Evolutionary conservation across 2,888 invertebrate species (phyloP), one percentile per base, ranked within the genome.

Genomic region (Escarpia spicata): DNA sequence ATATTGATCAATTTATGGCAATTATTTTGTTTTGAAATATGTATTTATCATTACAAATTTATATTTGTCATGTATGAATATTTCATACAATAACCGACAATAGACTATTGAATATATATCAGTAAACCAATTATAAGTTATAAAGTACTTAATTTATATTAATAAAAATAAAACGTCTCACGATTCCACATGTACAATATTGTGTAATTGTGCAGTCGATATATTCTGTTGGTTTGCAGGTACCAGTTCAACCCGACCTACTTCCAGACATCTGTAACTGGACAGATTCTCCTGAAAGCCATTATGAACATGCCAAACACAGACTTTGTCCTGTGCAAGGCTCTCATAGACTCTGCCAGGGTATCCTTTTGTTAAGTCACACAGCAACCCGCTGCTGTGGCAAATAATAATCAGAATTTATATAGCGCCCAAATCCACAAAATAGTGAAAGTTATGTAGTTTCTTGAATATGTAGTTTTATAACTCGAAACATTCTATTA

Each of bases 311-410:
- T 99, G 95, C 99, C 99, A 0, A 99, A 99, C 96, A 98, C 99
- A 12, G 99, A 99, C 97, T 99, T 99, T 96, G 98, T 99, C 91
- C 97, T 99, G 94, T 99, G 99, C 97, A 99, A 99, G 97, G 99
- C 99, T 96, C 97, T 99, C 93, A 97, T 99, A 93, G 98, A 98
- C 94, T 98, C 98, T 93, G 97, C 97, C 95, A 97, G 95, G 92
- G 96, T 96, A 95, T 95, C 94, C 92, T 93, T 91, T 93, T 91
- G 44, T 43, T n/a, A 9, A 31, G 44, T 92, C 0, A 92, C 26
- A 6, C 26, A 75, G 75, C 26, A 26, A 19, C 75, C 15, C 3
- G 75, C 19, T 9, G 52, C 52, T 52, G 52, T 52, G 52, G 9
- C 52, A 52, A 2, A 52, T 52, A 52, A 52, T 52, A 52, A 52